Conservation (phyloP, 2,888 invertebrate species). For the Lacanobia wlatinum region DNA sequence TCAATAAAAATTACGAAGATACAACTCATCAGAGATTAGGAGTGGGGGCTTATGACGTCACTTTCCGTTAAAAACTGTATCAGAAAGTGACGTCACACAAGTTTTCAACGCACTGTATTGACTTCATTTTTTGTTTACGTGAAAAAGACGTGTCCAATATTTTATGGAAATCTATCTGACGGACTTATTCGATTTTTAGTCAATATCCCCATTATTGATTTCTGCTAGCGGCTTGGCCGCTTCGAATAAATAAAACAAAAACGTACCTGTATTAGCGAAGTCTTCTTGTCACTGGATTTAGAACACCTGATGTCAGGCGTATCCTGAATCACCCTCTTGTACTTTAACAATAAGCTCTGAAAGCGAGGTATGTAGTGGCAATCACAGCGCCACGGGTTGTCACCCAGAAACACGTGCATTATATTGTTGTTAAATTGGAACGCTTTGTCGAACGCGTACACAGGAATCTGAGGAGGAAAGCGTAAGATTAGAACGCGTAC, state of each 20-base stretch:
- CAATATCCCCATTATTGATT: not conserved
- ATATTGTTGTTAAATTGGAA: constrained; percentile 93
- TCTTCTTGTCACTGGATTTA: constrained; percentile 91
- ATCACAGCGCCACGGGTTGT: constrained; percentile 96
- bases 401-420: constrained; percentile 92
- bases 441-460: constrained; percentile 95
- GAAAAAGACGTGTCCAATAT: too few species aligned
- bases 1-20: too few species aligned
- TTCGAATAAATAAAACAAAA: not conserved
- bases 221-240: not conserved
- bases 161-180: too few species aligned
- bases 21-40: too few species aligned
- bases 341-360: constrained; percentile 93
- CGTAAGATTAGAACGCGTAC: constrained; percentile 14
- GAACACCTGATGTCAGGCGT: constrained; percentile 93
- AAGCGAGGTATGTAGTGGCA: constrained; percentile 95
- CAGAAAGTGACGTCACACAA: too few species aligned
- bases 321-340: constrained; percentile 93
- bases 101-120: too few species aligned
- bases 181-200: too few species aligned
- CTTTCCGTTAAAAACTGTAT: too few species aligned
- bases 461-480: constrained; percentile 92
- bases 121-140: too few species aligned
- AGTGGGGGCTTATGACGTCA: too few species aligned
- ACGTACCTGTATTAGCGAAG: constrained; percentile 91